Evolutionary conservation across 2,113 vertebrate genomes (phyloP), one percentile per base, ranked within the genome.

Genomic region (Osmerus eperlanus): DNA sequence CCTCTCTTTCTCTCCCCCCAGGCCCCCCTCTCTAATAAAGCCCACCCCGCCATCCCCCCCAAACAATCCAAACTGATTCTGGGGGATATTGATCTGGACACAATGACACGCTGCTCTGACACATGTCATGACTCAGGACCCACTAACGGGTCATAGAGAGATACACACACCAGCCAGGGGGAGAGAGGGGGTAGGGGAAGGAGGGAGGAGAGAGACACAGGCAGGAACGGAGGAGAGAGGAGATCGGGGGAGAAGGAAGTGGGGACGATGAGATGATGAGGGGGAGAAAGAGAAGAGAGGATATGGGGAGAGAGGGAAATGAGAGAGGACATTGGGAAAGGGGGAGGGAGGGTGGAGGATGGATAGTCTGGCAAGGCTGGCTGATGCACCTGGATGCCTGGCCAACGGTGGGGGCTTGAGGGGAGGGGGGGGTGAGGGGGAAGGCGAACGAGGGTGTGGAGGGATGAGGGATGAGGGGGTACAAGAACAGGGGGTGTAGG

Each of bases 101-200:
- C 36, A 41, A 2, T 7, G 36, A 41, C 36, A 41, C 5, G 36
- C 36, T 7, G 32, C 32, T 32, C 36, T 41, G 36, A 41, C 36
- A 41, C 36, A 41, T 41, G 36, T 41, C 36, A 41, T 90, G 86
- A 90, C 88, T 74, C 60, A 85, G 85, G 85, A 90, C 88, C 89
- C 86, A 5, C 15, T 16, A 19, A 32, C 63, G 61, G 88, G 89
- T 88, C 90, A 92, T 88, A 87, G 82, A 68, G 81, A 91, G 90
- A 91, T 91, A 84, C 91, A 91, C 89, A 84, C 84, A 87, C 85
- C 86, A 68, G 87, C 89, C 84, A 82, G 83, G 12, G 28, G 60
- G 16, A 3, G 53, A 68, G 70, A 75, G 73, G 83, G 85, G 83
- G 75, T 28, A 67, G 81, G 81, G 81, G 78, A 83, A 75, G 66